Base-by-base conservation (phyloP, 2,888 invertebrate species). In the Argyresthia goedartella region DNA sequence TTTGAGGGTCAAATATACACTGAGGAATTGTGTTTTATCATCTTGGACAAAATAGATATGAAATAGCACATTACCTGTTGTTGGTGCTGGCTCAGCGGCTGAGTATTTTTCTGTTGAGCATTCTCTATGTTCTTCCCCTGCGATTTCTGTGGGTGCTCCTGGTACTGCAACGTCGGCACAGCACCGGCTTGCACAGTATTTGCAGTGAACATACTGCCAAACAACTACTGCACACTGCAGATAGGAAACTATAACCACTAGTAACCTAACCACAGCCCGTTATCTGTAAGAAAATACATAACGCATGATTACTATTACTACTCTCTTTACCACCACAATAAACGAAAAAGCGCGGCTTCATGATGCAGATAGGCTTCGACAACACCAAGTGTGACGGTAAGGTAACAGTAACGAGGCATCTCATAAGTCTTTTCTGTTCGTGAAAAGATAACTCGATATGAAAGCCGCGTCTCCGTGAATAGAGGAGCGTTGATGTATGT, bases 81-180 rank as follows among this genome's bases (percentile, higher is more conserved):
- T 58, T 71, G 60, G 51, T 63, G 67, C 56, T 68, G 69, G 59
- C 72, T 78, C 42, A 88, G 79, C 57, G 81, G 81, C 65, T 89
- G 89, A 57, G 87, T 80, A 57, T 81, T 87, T 73, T 90, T 90
- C 59, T 89, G 89, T 70, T 90, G 90, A 50, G 87, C 88, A 68
- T 89, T 89, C 66, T 90, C 90, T 52, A 90, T 85, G 54, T 84
- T 89, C 63, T 89, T 90, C 51, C 89, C 89, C 68, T 89, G 89
- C 7, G 88, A 81, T 61, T 89, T 89, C 59, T 88, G 89, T 56
- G 88, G 86, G 66, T 91, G 91, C 57, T 91, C 91, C 70, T 91
- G 91, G 70, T 91, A 91, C 69, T 92, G 92, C 57, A 92, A 89
- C 51, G 87, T 87, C 60, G 89, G 88, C 63, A 90, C 89, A 53